Percentiles rank a stretch among this genome's conserved stretches.
Evolutionary conservation across 2,888 invertebrate species (phyloP).

Genomic region (Leptinotarsa tumamoca): DNA sequence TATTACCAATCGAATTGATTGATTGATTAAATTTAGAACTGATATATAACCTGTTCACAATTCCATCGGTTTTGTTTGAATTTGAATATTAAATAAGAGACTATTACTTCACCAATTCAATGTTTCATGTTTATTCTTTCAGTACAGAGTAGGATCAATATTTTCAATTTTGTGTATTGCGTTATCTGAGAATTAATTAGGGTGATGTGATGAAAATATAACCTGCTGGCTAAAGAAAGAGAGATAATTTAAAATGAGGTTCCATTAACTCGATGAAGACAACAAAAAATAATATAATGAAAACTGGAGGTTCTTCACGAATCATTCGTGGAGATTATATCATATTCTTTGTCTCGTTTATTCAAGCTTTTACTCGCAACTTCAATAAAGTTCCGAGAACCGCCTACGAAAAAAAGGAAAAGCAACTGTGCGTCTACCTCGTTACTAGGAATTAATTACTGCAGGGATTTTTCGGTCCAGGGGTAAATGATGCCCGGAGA

Average conservation of each 20-base stretch:
- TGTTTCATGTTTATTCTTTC: too few relatives aligned
- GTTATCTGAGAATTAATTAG: too few relatives aligned
- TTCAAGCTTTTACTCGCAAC: background rate
- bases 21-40: too few relatives aligned
- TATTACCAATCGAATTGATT: too few relatives aligned
- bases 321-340: background rate
- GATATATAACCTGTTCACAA: too few relatives aligned
- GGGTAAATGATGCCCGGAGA: slow-evolving; percentile 31
- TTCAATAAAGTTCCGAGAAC: slow-evolving; percentile 38
- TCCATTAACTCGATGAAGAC: background rate
- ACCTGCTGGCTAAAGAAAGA: too few relatives aligned
- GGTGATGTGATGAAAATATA: too few relatives aligned
- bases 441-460: slow-evolving; percentile 53
- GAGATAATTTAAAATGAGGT: background rate
- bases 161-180: too few relatives aligned
- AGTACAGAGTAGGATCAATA: too few relatives aligned
- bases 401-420: background rate
- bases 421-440: slow-evolving; percentile 11
- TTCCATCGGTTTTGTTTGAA: too few relatives aligned
- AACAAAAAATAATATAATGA: background rate
- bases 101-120: too few relatives aligned
- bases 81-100: too few relatives aligned
- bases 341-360: background rate
- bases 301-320: background rate
- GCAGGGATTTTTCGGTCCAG: slow-evolving; percentile 48